Evolutionary conservation across 2,113 vertebrate species (phyloP).

Genomic region (Chionis minor): DNA sequence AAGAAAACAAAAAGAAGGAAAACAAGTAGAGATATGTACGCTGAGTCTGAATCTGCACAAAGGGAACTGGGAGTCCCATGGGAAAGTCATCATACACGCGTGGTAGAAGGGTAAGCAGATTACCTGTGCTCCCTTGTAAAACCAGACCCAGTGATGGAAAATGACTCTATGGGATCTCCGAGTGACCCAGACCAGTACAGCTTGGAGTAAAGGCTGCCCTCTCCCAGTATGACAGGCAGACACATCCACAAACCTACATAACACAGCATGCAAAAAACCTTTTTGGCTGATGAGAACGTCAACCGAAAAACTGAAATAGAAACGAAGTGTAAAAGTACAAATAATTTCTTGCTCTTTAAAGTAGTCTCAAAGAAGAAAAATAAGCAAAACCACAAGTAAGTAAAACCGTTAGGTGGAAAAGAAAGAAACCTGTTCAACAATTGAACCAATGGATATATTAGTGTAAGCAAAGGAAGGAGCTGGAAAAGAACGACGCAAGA

Average conservation of each 20-base stretch:
- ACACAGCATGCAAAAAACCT: background rate
- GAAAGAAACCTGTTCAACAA: background rate
- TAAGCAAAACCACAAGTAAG: background rate
- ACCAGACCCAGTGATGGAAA: background rate
- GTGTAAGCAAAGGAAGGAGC: background rate
- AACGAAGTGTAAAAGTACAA: background rate
- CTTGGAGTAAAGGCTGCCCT: background rate
- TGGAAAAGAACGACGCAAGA: background rate
- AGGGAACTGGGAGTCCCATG: fast-evolving
- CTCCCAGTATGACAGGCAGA: background rate
- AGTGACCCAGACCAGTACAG: background rate
- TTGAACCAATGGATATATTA: background rate
- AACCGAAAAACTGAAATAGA: background rate
- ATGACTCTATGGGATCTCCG: fast-evolving
- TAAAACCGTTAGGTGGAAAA: background rate
- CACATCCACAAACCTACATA: background rate
- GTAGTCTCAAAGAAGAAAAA: background rate
- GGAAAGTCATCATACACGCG: fast-evolving
- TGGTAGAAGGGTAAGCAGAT: background rate
- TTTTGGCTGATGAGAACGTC: background rate
- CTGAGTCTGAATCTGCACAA: background rate
- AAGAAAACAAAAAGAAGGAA: background rate
- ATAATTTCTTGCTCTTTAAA: background rate
- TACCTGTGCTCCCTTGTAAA: background rate
- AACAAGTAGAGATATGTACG: background rate